Percentiles rank a stretch among this genome's conserved stretches.
phyloP scores from a whole-genome alignment of 2,113 vertebrate species.

The Hyla sarda region DNA sequence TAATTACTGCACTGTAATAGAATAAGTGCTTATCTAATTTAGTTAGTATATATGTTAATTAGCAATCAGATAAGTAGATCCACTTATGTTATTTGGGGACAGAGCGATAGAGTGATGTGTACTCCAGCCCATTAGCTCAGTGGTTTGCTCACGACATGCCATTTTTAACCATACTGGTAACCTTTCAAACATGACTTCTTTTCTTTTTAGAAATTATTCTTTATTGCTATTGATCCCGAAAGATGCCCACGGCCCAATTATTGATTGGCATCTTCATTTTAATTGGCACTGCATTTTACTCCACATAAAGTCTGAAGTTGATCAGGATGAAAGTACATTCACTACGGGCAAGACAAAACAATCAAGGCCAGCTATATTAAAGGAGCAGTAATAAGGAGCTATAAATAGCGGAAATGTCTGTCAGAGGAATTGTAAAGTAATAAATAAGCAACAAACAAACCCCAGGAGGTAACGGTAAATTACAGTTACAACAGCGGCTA shows the following conservation, averaged over 20 bases:
- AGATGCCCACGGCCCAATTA: neutral
- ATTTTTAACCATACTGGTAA: neutral
- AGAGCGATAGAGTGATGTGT: slow-evolving; percentile 6
- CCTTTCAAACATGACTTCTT: neutral
- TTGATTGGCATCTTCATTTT: neutral
- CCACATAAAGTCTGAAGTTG: neutral
- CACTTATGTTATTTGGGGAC: slow-evolving; percentile 50
- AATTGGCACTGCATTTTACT: neutral
- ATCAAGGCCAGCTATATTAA: neutral
- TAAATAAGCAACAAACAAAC: too few relatives aligned
- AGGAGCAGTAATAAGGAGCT: neutral
- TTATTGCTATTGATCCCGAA: neutral
- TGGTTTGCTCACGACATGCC: neutral
- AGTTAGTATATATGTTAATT: slow-evolving; percentile 53
- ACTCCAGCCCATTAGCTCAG: neutral
- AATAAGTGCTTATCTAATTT: slow-evolving; percentile 57
- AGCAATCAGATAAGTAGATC: slow-evolving; percentile 48
- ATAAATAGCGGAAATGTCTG: too few relatives aligned
- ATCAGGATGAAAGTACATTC: neutral
- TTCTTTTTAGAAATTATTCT: neutral
- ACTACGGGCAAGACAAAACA: neutral
- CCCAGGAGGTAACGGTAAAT: too few relatives aligned
- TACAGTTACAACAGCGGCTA: too few relatives aligned
- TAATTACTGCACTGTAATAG: slow-evolving; percentile 52
- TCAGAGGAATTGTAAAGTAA: too few relatives aligned